phyloP scores from a whole-genome alignment of 37 sponge, comb jelly and placozoan genomes.

The Bolinopsis microptera region DNA sequence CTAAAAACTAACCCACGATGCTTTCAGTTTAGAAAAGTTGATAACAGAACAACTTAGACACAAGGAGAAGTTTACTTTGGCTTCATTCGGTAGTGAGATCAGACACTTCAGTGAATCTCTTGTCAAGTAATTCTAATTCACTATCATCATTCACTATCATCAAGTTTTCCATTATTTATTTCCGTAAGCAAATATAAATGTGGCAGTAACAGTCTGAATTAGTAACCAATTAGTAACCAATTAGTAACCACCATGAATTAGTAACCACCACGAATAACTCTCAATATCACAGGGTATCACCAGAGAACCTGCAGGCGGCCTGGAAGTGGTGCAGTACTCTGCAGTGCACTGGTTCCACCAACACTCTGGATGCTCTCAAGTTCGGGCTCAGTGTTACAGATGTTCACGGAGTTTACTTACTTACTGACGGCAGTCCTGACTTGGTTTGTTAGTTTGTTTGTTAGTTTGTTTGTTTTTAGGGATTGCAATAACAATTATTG shows the following conservation, averaged over 20 bases:
- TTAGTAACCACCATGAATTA: too few species aligned
- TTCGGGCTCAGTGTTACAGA: slow-evolving; percentile 67
- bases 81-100: neutral
- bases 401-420: slow-evolving; percentile 82
- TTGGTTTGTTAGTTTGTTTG: slow-evolving; percentile 56
- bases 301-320: neutral
- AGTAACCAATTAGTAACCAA: too few species aligned
- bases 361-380: slow-evolving; percentile 75
- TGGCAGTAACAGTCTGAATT: too few species aligned
- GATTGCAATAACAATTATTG: neutral
- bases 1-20: too few species aligned
- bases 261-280: too few species aligned
- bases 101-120: neutral
- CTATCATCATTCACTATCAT: neutral
- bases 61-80: slow-evolving; percentile 69
- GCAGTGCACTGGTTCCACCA: slow-evolving; percentile 76
- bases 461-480: neutral
- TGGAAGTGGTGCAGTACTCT: slow-evolving; percentile 76
- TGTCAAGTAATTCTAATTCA: neutral
- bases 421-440: slow-evolving; percentile 84
- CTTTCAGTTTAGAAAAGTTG: slow-evolving; percentile 44
- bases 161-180: too few species aligned
- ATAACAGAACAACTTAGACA: slow-evolving; percentile 72
- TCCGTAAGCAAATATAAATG: too few species aligned
- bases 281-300: slow-evolving; percentile 34